These are phyloP conservation scores for Candidula unifasciata DNA, from an alignment of 2,888 invertebrate species.

Conservation along the genomic window DNA sequence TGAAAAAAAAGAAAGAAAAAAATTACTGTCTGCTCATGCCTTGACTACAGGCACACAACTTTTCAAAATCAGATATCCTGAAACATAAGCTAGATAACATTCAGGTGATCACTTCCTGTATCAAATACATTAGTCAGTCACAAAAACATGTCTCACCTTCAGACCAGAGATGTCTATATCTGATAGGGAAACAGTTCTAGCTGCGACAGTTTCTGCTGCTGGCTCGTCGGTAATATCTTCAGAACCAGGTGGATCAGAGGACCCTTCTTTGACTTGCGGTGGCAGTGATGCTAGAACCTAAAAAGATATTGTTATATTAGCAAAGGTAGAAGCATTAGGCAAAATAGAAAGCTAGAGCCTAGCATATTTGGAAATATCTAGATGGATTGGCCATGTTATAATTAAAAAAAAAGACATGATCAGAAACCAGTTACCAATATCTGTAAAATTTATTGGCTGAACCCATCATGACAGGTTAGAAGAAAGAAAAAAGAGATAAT, in stretches of 20 bases:
- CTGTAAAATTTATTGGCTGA: background rate
- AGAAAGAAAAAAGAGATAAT: background rate
- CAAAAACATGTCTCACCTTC: background rate
- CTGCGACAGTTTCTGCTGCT: background rate
- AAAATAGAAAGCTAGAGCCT: no score
- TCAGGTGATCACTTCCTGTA: no score
- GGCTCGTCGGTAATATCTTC: background rate
- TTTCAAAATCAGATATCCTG: no score
- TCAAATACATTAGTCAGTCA: no score
- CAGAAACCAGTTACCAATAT: background rate
- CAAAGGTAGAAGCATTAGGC: no score
- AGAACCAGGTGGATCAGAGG: background rate
- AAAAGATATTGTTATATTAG: no score
- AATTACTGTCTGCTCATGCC: no score
- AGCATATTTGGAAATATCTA: no score
- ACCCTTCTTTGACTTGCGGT: background rate
- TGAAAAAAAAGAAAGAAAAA: background rate
- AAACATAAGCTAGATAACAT: no score
- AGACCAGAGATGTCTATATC: constrained; percentile 49
- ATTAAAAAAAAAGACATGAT: no score
- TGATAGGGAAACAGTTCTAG: constrained; percentile 46
- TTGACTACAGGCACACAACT: no score
- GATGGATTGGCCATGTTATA: no score
- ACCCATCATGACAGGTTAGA: background rate
- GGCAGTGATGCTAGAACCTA: constrained; percentile 5